Percentiles rank a stretch among this genome's conserved stretches.
These are phyloP conservation scores for Myotis yumanensis DNA, from an alignment of 2,113 vertebrate genomes.

Conservation along the genomic window DNA sequence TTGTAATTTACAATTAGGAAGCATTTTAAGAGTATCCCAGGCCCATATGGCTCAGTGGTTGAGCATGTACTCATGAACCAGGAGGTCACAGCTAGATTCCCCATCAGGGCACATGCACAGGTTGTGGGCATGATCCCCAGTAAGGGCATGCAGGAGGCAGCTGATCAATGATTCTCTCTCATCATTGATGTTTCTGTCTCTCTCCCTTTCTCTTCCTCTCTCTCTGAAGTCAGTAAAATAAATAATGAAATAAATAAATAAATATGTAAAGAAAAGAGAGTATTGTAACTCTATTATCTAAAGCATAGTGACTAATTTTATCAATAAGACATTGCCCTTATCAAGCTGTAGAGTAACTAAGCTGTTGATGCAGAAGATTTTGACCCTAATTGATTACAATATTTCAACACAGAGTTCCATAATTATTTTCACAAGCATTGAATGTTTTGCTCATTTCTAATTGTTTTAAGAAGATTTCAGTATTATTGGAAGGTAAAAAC, in stretches of 20 bases:
- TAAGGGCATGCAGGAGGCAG: too few relatives aligned
- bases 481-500: not conserved
- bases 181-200: too few relatives aligned
- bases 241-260: too few relatives aligned
- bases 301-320: not conserved
- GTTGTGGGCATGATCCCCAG: too few relatives aligned
- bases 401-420: not conserved
- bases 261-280: not conserved
- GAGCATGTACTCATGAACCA: too few relatives aligned
- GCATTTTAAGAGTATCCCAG: too few relatives aligned
- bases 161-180: too few relatives aligned
- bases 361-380: not conserved
- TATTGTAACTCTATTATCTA: not conserved
- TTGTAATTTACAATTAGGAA: not conserved
- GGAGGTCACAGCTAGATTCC: too few relatives aligned
- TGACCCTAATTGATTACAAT: not conserved
- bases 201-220: too few relatives aligned
- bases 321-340: not conserved
- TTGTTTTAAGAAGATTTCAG: not conserved
- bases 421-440: not conserved
- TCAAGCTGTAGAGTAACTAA: not conserved
- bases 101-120: too few relatives aligned
- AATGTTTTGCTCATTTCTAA: not conserved
- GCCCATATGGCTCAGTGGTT: too few relatives aligned
- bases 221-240: too few relatives aligned